These are phyloP conservation scores for Oxyruncus cristatus DNA, from an alignment of 2,113 vertebrate genomes.

Conservation along the genomic window DNA sequence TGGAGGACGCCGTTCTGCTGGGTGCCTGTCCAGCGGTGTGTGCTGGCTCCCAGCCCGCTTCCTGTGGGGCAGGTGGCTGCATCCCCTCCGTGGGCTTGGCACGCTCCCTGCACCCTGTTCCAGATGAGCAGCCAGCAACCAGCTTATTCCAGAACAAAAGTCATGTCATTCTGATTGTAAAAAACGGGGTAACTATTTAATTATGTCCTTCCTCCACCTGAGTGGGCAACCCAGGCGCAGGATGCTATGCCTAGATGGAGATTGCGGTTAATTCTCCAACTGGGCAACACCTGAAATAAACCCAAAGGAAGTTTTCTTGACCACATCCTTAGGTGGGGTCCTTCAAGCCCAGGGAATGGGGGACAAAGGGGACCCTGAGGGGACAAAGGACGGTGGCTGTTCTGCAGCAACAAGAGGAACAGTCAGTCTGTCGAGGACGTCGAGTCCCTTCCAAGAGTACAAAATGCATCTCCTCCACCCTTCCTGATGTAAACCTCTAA, in stretches of 20 bases:
- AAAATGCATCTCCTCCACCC: not conserved
- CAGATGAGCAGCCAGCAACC: not conserved
- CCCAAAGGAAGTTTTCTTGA: not conserved
- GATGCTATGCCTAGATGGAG: not conserved
- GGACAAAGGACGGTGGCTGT: not conserved
- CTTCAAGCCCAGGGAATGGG: not conserved
- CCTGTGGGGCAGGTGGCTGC: constrained; percentile 33
- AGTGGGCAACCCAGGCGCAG: not conserved
- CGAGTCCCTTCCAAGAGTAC: constrained; percentile 43
- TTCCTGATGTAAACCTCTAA: constrained; percentile 21
- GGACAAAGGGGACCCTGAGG: not conserved
- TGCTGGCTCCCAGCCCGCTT: not conserved
- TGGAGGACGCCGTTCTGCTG: not conserved
- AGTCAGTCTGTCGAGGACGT: not conserved
- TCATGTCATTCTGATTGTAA: not conserved
- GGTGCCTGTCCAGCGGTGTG: not conserved
- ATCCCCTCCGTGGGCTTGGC: not conserved
- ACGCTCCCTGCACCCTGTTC: not conserved
- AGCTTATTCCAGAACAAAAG: constrained; percentile 5
- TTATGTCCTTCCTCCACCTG: not conserved
- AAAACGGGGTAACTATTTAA: not conserved
- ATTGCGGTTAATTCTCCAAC: not conserved
- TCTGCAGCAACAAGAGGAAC: not conserved
- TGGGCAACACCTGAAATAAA: not conserved
- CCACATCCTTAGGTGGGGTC: not conserved